Conservation (phyloP, 2,113 vertebrate species). For the Pterocles gutturalis region DNA sequence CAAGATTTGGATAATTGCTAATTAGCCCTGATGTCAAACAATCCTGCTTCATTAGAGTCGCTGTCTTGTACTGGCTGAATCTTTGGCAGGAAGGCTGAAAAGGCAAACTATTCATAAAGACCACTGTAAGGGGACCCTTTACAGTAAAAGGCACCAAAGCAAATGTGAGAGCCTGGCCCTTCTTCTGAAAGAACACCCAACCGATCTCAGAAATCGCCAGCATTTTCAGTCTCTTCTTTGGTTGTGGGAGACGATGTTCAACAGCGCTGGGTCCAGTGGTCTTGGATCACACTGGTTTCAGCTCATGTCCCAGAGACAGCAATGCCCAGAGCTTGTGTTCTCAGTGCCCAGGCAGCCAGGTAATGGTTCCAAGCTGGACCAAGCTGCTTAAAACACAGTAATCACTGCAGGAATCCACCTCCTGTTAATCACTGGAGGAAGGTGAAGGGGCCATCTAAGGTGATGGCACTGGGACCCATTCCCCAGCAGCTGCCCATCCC, state of each 20-base stretch:
- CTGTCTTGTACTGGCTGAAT: neutral
- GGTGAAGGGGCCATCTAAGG: neutral
- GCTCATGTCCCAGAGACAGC: neutral
- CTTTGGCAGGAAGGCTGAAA: neutral
- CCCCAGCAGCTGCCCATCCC: neutral
- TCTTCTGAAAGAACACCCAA: neutral
- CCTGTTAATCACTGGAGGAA: slow-evolving; percentile 12
- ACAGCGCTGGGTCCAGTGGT: neutral
- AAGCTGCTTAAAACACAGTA: slow-evolving; percentile 52
- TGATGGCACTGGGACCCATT: neutral
- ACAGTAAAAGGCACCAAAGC: neutral
- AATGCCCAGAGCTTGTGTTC: neutral
- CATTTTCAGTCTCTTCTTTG: neutral
- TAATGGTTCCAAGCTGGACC: slow-evolving; percentile 50
- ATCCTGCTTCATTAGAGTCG: neutral
- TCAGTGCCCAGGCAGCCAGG: neutral
- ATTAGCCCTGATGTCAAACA: slow-evolving; percentile 43
- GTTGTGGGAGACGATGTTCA: neutral
- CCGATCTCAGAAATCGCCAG: neutral
- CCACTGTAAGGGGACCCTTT: neutral
- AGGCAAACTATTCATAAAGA: neutral
- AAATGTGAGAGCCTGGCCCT: neutral
- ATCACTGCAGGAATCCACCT: slow-evolving; percentile 14
- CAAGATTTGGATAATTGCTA: slow-evolving; percentile 28
- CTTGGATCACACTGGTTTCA: neutral